These are phyloP conservation scores for Ferrisia virgata DNA, from an alignment of 2,888 invertebrate genomes.

Conservation along the genomic window DNA sequence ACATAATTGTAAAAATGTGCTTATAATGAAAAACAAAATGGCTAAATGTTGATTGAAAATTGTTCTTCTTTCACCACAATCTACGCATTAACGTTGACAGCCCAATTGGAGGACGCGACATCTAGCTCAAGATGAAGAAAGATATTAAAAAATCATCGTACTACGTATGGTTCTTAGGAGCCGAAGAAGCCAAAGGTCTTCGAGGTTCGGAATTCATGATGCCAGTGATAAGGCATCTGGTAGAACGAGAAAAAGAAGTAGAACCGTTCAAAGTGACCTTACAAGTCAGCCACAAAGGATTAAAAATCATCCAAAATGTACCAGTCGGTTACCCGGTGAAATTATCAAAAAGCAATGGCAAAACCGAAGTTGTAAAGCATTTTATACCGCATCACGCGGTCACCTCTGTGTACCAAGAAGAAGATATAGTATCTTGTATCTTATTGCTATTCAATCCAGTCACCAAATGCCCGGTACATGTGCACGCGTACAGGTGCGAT, in stretches of 20 bases:
- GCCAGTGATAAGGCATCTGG: conserved; percentile 78
- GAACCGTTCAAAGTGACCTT: conserved; percentile 88
- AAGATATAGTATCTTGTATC: conserved; percentile 91
- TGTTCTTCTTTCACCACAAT: not conserved
- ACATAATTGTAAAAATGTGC: not conserved
- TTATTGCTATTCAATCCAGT: conserved; percentile 89
- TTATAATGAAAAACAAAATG: not conserved
- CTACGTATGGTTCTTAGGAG: conserved; percentile 92
- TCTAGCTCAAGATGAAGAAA: conserved; percentile 59
- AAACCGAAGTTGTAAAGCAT: conserved; percentile 77
- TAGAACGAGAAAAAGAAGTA: conserved; percentile 78
- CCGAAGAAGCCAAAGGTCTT: conserved; percentile 87
- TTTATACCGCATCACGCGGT: conserved; percentile 91
- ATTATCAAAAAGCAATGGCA: conserved; percentile 51
- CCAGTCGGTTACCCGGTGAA: conserved; percentile 50
- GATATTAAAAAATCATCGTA: conserved; percentile 87
- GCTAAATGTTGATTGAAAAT: not conserved
- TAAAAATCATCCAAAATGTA: conserved; percentile 86
- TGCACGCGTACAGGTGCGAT: conserved; percentile 92
- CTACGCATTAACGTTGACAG: not conserved
- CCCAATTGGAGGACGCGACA: no score
- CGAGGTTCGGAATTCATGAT: conserved; percentile 81
- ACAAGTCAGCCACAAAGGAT: conserved; percentile 79
- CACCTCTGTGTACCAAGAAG: conserved; percentile 83
- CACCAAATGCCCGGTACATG: conserved; percentile 90